A percentile compares a stretch with the other conserved stretches of the same genome.
These are phyloP conservation scores for Bhutanitis thaidina DNA, from an alignment of 2,888 invertebrate genomes.

Conservation along the genomic window DNA sequence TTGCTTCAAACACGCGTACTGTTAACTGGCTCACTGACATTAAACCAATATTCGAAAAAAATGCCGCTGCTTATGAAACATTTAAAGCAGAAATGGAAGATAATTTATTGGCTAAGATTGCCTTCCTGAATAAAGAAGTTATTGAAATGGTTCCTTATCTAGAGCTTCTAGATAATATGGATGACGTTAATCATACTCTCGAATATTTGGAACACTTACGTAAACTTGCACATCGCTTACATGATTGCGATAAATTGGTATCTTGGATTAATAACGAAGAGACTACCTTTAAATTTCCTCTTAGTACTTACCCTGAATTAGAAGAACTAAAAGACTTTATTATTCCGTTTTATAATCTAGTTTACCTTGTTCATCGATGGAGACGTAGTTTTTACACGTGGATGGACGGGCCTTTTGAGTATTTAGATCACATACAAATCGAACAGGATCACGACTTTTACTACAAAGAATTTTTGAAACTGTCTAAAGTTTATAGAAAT, in stretches of 20 bases:
- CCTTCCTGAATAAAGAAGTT: slow-evolving; percentile 85
- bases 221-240: slow-evolving; percentile 86
- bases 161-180: slow-evolving; percentile 91
- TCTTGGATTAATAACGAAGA: slow-evolving; percentile 95
- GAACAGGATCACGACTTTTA: slow-evolving; percentile 90
- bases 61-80: slow-evolving; percentile 88
- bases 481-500: slow-evolving; percentile 87
- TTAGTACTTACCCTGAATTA: slow-evolving; percentile 87
- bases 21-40: slow-evolving; percentile 92
- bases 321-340: slow-evolving; percentile 87
- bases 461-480: slow-evolving; percentile 88
- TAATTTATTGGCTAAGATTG: slow-evolving; percentile 83
- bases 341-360: slow-evolving; percentile 84
- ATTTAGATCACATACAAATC: slow-evolving; percentile 87
- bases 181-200: slow-evolving; percentile 85
- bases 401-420: slow-evolving; percentile 96
- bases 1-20: slow-evolving; percentile 88
- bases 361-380: slow-evolving; percentile 85
- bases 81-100: slow-evolving; percentile 93
- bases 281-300: slow-evolving; percentile 89
- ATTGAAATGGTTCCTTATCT: slow-evolving; percentile 86
- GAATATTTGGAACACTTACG: slow-evolving; percentile 90
- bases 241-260: slow-evolving; percentile 87
- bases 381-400: slow-evolving; percentile 90
- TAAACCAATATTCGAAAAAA: slow-evolving; percentile 89